phyloP scores from a whole-genome alignment of 2,888 invertebrate species.

The Leptinotarsa rubiginosa region DNA sequence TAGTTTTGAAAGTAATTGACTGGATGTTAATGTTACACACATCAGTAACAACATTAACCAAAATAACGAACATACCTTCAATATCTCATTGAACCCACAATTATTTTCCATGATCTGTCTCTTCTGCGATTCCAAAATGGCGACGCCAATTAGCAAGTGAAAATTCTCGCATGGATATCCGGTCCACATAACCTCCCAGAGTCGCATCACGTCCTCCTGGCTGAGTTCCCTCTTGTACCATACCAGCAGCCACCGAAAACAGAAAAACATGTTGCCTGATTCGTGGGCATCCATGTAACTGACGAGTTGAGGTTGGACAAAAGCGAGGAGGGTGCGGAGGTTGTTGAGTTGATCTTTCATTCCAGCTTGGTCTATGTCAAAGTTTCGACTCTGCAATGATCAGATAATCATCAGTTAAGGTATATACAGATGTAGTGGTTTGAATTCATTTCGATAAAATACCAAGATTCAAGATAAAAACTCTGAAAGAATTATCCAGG shows the following conservation, averaged over 20 bases:
- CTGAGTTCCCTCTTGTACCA: slow-evolving; percentile 92
- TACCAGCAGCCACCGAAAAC: slow-evolving; percentile 93
- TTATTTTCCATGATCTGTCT: slow-evolving; percentile 88
- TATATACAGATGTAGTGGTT: neutral
- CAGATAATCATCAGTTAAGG: neutral
- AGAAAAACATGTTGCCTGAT: slow-evolving; percentile 97
- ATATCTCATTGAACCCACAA: slow-evolving; percentile 95
- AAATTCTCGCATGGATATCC: slow-evolving; percentile 94
- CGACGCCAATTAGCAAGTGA: slow-evolving; percentile 91
- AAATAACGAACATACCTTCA: slow-evolving; percentile 76
- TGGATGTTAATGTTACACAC: too few relatives aligned
- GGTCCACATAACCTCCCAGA: slow-evolving; percentile 98
- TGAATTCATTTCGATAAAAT: too few relatives aligned
- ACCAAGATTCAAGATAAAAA: too few relatives aligned
- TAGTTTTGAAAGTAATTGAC: too few relatives aligned
- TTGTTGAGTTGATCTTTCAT: slow-evolving; percentile 94
- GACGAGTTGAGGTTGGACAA: slow-evolving; percentile 87
- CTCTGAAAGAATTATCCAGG: too few relatives aligned
- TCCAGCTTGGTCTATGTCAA: slow-evolving; percentile 95
- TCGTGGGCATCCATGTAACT: slow-evolving; percentile 88
- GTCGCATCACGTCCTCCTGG: slow-evolving; percentile 84
- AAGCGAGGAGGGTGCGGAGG: slow-evolving; percentile 82
- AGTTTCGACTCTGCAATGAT: slow-evolving; percentile 74
- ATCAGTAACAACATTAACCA: too few relatives aligned
- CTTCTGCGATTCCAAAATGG: slow-evolving; percentile 92